Percentiles rank a stretch among this genome's conserved stretches.
phyloP scores from a whole-genome alignment of 2,797 vertebrate genomes.

The Poecilia gillii region DNA sequence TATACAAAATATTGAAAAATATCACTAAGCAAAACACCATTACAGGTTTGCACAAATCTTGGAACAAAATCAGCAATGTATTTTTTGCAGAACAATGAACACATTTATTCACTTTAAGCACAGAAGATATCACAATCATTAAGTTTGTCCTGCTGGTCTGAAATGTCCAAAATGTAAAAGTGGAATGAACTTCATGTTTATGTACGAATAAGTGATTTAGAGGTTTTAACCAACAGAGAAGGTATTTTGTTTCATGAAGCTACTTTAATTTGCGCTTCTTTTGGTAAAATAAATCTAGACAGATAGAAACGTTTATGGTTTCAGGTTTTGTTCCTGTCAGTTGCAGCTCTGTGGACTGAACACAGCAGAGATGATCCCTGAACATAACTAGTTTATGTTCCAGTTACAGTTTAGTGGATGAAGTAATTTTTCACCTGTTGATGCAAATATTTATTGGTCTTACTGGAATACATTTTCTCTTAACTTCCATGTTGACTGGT shows the following conservation, averaged over 20 bases:
- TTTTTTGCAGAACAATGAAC: background rate
- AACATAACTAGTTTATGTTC: no score
- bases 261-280: background rate
- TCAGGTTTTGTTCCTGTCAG: no score
- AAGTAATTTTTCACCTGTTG: no score
- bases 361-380: no score
- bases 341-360: no score
- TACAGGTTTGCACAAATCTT: background rate
- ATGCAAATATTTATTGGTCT: no score
- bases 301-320: background rate
- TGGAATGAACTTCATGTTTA: background rate
- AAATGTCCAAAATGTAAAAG: background rate
- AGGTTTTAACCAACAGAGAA: background rate
- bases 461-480: no score
- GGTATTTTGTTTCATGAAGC: background rate
- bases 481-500: no score
- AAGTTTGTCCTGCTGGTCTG: background rate
- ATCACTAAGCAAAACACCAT: no score
- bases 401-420: no score
- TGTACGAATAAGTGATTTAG: background rate
- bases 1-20: no score
- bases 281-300: background rate
- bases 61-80: background rate
- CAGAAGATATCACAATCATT: background rate
- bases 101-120: background rate